Percentiles rank a stretch among this genome's conserved stretches.
phyloP scores from a whole-genome alignment of 2,113 vertebrate genomes.

The Rutilus rutilus region DNA sequence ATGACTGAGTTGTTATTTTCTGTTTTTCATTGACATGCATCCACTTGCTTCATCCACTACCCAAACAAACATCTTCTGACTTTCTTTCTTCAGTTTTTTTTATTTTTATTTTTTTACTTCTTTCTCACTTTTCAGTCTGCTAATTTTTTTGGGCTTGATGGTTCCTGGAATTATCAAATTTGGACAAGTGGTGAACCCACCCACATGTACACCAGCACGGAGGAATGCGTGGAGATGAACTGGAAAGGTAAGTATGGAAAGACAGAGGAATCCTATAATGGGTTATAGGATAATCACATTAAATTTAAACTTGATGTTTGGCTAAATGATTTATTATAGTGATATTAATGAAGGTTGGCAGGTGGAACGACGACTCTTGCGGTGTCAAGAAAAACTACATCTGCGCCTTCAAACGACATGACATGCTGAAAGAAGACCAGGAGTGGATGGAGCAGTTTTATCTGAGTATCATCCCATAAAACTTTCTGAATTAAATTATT shows the following conservation, averaged over 20 bases:
- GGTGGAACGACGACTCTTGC: not conserved
- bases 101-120: not conserved
- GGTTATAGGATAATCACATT: not conserved
- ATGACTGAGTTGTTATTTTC: not conserved
- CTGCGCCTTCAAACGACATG: not conserved
- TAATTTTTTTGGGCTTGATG: not conserved
- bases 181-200: not conserved
- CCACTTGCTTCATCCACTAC: not conserved
- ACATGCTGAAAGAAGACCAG: not conserved
- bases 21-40: not conserved
- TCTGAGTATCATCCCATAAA: not conserved
- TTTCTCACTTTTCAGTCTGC: not conserved
- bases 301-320: not conserved
- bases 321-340: not conserved
- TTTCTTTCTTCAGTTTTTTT: not conserved
- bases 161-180: not conserved
- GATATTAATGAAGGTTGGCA: not conserved
- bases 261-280: not conserved
- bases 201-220: not conserved
- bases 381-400: not conserved
- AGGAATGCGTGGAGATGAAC: slow-evolving; percentile 1
- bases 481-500: not conserved
- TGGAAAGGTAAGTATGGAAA: not conserved
- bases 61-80: not conserved
- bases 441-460: not conserved